phyloP scores from a whole-genome alignment of 2,888 invertebrate genomes.

The Drosophila buzzatii region DNA sequence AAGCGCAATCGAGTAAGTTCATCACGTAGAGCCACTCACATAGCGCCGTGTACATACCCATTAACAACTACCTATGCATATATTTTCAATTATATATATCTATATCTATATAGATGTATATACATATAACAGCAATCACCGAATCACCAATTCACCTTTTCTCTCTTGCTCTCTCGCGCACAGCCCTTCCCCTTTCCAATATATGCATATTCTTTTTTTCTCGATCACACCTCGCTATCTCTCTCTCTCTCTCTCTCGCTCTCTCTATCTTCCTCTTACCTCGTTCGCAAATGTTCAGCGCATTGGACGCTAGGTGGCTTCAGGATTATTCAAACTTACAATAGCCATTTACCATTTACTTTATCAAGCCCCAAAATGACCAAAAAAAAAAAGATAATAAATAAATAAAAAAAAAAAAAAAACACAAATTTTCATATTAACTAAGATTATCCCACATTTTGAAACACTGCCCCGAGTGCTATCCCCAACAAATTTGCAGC shows the following conservation, averaged over 20 bases:
- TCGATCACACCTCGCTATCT: neutral
- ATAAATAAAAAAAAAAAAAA: conserved; percentile 14
- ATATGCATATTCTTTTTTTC: conserved; percentile 8
- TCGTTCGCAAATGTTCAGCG: conserved; percentile 59
- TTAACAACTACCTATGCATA: neutral
- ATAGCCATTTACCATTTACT: conserved; percentile 27
- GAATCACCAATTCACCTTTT: conserved; percentile 2
- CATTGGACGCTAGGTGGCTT: conserved; percentile 63
- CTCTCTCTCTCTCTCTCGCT: neutral
- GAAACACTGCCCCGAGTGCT: conserved; percentile 13
- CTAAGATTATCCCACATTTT: conserved; percentile 47
- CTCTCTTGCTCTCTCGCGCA: conserved; percentile 1
- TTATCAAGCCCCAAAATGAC: conserved; percentile 17
- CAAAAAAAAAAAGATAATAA: conserved; percentile 9
- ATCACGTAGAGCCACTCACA: conserved; percentile 45
- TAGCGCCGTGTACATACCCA: conserved; percentile 37
- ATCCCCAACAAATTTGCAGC: neutral
- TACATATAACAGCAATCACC: conserved; percentile 5
- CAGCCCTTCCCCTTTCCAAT: conserved; percentile 10
- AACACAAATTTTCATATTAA: conserved; percentile 27
- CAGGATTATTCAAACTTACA: conserved; percentile 37
- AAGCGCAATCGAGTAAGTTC: conserved; percentile 92
- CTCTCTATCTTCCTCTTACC: neutral
- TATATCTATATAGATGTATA: conserved; percentile 7
- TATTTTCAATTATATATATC: conserved; percentile 3